Evolutionary conservation across 2,113 vertebrate genomes (phyloP).

Genomic region (Bolborhynchus lineola): DNA sequence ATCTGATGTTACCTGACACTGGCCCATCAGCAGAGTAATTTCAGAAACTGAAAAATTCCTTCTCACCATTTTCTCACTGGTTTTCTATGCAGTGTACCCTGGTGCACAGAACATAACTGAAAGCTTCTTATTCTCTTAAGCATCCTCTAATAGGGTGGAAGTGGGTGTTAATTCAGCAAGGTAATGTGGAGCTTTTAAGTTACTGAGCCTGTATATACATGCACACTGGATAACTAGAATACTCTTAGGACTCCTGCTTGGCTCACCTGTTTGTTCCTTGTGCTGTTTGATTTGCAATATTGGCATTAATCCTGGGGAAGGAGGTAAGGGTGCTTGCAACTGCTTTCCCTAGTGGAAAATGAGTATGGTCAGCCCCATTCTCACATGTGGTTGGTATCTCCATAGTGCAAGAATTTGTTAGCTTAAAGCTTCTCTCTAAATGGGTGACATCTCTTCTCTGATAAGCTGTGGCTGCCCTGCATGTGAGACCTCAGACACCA

Average conservation of each 20-base stretch:
- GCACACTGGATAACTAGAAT: not conserved
- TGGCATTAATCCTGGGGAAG: not conserved
- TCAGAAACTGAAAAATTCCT: not conserved
- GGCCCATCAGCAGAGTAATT: not conserved
- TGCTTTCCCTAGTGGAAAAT: constrained; percentile 13
- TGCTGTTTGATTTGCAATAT: not conserved
- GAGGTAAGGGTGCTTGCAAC: not conserved
- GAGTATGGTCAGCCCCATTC: not conserved
- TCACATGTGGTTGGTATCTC: constrained; percentile 7
- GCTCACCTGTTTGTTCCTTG: not conserved
- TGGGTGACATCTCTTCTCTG: constrained; percentile 46
- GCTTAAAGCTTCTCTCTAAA: constrained; percentile 39
- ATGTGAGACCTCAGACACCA: constrained; percentile 60
- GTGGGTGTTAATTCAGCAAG: not conserved
- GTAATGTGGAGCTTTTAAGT: constrained; percentile 4
- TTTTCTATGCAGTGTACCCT: not conserved
- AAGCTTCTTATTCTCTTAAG: constrained; percentile 3
- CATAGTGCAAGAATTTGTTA: constrained; percentile 2
- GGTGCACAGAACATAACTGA: not conserved
- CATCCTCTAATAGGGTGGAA: not conserved
- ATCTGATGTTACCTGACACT: not conserved
- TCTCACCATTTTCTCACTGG: not conserved
- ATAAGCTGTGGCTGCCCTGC: constrained; percentile 57
- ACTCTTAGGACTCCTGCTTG: not conserved
- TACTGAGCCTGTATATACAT: not conserved